Evolutionary conservation across 2,888 invertebrate genomes (phyloP).

Genomic region (Nomada goodeniana): DNA sequence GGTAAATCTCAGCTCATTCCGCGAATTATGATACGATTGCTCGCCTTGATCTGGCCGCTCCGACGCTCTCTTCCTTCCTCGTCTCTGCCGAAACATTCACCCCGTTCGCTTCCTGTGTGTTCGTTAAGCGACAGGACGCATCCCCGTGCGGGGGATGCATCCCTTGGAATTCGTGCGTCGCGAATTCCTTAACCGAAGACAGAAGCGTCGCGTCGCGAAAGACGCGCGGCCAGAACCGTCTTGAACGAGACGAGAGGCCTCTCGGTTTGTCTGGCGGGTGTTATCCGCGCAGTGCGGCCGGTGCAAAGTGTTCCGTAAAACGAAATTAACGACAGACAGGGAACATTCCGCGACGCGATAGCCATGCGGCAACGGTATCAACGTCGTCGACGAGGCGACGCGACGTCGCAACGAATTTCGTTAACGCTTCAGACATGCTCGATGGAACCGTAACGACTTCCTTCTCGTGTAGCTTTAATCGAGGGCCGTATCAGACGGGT

Average conservation of each 20-base stretch:
- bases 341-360: slow-evolving; percentile 35
- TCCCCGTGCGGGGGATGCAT: neutral
- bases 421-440: slow-evolving; percentile 38
- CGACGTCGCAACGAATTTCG: slow-evolving; percentile 56
- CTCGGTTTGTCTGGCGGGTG: too few relatives aligned
- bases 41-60: slow-evolving; percentile 22
- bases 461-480: slow-evolving; percentile 67
- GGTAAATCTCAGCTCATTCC: slow-evolving; percentile 13
- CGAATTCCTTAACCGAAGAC: neutral
- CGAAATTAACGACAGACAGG: slow-evolving; percentile 38
- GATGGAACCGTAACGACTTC: slow-evolving; percentile 65
- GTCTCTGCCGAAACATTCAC: slow-evolving; percentile 17
- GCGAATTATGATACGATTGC: slow-evolving; percentile 24
- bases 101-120: slow-evolving; percentile 17
- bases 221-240: neutral
- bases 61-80: neutral
- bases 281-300: neutral
- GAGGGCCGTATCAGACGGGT: slow-evolving; percentile 50
- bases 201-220: slow-evolving; percentile 1
- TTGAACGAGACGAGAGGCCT: neutral
- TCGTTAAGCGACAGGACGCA: slow-evolving; percentile 23
- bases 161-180: neutral
- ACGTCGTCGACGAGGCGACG: slow-evolving; percentile 8
- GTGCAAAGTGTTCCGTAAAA: slow-evolving; percentile 5
- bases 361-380: slow-evolving; percentile 11